Evolutionary conservation across 1,140 invertebrate genomes (phyloP), one percentile per base, ranked within the genome.

Genomic region (Meloidogyne chitwoodi): DNA sequence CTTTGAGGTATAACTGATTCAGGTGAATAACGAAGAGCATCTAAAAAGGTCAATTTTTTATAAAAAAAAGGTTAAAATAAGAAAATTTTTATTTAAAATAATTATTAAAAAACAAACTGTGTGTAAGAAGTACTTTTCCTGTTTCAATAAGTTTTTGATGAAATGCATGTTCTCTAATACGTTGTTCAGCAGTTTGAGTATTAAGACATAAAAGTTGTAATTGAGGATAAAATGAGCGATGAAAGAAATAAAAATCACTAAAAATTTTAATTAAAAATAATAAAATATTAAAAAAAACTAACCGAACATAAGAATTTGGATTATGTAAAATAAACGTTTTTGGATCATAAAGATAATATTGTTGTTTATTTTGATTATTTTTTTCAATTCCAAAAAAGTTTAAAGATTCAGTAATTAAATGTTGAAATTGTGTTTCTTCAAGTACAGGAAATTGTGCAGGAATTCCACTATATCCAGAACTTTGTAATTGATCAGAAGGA

Each of bases 201-300:
- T 94, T 92, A 93, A 98, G 94, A 77, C 95, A 92, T 19, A 96
- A 92, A n/a, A 99, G 89, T 79, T 93, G 93, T 38, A 99, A 89
- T 88, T 99, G 95, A 0, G 97, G 96, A 88, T 98, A 98, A 87
- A 97, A 95, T 0, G 95, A 96, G 26, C 97, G 91, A 87, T 98
- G 96, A 89, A 99, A 99, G 88, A 98, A 99, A 88, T 99, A 99
- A 87, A 95, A 94, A 86, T 99, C 97, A 67, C 97, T 83, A 62
- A 69, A 76, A 31, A 62, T 1, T 29, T 31, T 24, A 4, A 69
- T 44, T 31, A n/a, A 63, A 48, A 24, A 22, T 12, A 10, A 62
- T 11, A 14, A 63, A 24, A 56, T 14, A 8, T 38, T n/a, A 26
- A 29, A 67, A 27, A 22, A 4, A n/a, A 73, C 24, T 71, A 61